Evolutionary conservation across 2,113 vertebrate genomes (phyloP).

Genomic region (Danionella cerebrum): DNA sequence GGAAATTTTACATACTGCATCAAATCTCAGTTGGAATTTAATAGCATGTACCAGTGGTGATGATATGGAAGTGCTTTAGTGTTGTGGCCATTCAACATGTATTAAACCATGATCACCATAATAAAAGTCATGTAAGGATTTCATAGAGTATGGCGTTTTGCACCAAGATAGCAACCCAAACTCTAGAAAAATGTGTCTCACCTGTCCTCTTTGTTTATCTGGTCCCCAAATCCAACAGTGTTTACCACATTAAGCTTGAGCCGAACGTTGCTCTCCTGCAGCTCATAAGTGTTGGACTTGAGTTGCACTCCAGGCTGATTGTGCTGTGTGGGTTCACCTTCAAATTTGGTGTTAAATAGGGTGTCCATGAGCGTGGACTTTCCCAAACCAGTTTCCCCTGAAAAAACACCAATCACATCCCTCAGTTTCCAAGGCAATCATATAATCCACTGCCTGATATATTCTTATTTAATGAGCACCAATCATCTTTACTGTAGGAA

Average conservation of each 20-base stretch:
- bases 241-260: conserved; percentile 91
- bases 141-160: no score
- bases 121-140: no score
- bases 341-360: conserved; percentile 95
- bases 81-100: no score
- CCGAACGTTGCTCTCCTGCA: conserved; percentile 91
- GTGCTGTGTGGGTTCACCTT: conserved; percentile 86
- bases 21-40: no score
- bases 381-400: conserved; percentile 94
- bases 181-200: conserved; percentile 44
- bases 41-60: no score
- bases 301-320: conserved; percentile 89
- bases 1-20: no score
- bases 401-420: conserved; percentile 37
- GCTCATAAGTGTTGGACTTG: conserved; percentile 87
- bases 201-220: conserved; percentile 98
- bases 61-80: no score
- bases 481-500: not conserved
- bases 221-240: conserved; percentile 91
- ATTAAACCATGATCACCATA: no score
- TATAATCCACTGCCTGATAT: no score
- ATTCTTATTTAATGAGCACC: no score
- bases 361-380: conserved; percentile 98
- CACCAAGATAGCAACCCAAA: no score
- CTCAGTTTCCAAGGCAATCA: no score